phyloP scores from a whole-genome alignment of 30 jellyfish, hydroid and myxozoan species.

The Aurelia coerulea region DNA sequence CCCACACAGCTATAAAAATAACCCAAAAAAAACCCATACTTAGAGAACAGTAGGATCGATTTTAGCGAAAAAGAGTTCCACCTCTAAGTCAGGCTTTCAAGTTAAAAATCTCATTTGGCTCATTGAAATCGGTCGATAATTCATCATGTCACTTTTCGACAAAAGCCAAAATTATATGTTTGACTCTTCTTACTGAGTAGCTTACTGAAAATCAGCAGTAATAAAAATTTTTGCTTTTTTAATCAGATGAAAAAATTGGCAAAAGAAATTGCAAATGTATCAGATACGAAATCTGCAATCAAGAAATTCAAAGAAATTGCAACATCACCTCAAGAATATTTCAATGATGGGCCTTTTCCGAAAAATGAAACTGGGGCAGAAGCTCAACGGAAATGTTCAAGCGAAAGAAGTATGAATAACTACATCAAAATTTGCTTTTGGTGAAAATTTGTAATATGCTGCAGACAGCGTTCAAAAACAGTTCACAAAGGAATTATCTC shows the following conservation, averaged over 20 bases:
- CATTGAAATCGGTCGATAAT: too few relatives aligned
- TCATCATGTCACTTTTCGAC: too few relatives aligned
- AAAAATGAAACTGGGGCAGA: conserved; percentile 66
- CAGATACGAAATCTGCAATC: conserved; percentile 53
- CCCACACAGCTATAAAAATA: too few relatives aligned
- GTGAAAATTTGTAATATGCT: background rate
- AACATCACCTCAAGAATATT: conserved; percentile 42
- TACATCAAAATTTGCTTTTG: background rate
- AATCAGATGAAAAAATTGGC: conserved; percentile 66
- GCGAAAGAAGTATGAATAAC: conserved; percentile 48
- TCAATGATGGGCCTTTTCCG: conserved; percentile 82
- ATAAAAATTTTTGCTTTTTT: background rate
- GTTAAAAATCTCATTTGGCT: too few relatives aligned
- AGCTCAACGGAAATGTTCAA: conserved; percentile 72
- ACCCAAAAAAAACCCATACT: too few relatives aligned
- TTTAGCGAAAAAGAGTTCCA: too few relatives aligned
- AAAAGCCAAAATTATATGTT: too few relatives aligned
- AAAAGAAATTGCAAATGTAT: conserved; percentile 40
- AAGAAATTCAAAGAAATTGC: conserved; percentile 58
- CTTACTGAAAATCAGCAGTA: too few relatives aligned
- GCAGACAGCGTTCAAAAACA: background rate
- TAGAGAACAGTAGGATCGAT: too few relatives aligned
- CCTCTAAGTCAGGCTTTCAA: too few relatives aligned
- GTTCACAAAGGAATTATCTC: background rate
- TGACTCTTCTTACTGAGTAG: too few relatives aligned